A percentile compares a stretch with the other conserved stretches of the same genome.
Conservation (phyloP, 2,888 invertebrate species). For the Erebia palarica region DNA sequence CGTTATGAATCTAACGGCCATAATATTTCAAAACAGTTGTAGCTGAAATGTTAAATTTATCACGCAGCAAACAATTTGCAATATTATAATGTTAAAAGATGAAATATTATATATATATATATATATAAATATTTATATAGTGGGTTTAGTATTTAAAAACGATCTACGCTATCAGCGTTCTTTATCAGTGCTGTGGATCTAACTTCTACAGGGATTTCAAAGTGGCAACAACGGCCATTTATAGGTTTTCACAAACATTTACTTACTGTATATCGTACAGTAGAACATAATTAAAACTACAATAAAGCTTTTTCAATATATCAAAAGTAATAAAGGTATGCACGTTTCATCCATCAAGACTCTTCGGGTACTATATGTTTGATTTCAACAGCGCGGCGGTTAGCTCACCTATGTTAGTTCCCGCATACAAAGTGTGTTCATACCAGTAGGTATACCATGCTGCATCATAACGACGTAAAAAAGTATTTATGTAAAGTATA, state of each 20-base stretch:
- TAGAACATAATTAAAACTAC: neutral
- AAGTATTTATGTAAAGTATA: neutral
- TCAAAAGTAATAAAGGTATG: conserved; percentile 29
- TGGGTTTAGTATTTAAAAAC: too few species aligned
- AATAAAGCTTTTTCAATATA: conserved; percentile 19
- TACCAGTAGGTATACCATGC: conserved; percentile 20
- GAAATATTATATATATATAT: too few species aligned
- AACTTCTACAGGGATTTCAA: too few species aligned
- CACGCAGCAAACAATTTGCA: neutral
- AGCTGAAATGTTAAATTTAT: neutral
- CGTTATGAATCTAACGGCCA: neutral
- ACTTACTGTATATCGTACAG: neutral
- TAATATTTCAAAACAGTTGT: neutral
- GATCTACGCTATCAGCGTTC: too few species aligned
- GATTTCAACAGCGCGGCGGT: conserved; percentile 32
- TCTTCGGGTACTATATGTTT: conserved; percentile 35
- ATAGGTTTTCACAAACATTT: neutral
- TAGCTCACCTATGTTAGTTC: conserved; percentile 14
- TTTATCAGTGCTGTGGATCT: too few species aligned
- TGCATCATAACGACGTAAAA: conserved; percentile 2
- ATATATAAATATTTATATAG: too few species aligned
- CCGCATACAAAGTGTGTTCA: conserved; percentile 27
- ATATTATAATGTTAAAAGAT: neutral
- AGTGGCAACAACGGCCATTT: too few species aligned
- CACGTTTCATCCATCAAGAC: conserved; percentile 37